Conservation (phyloP, 2,888 invertebrate species). For the Drosophila infuscata region DNA sequence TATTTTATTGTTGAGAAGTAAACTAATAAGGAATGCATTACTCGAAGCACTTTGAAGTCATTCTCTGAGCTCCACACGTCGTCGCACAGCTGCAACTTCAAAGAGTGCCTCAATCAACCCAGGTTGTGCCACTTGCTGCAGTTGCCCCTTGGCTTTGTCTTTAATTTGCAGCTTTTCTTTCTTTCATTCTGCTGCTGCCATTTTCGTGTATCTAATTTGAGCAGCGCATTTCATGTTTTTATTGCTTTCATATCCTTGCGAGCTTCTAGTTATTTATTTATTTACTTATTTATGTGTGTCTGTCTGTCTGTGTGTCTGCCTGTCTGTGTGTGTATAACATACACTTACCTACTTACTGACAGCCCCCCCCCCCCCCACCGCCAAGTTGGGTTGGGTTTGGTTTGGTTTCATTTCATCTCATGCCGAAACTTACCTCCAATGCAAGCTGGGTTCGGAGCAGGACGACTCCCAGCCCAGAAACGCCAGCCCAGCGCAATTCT, state of each 20-base stretch:
- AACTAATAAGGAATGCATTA: neutral
- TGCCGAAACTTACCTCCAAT: slow-evolving; percentile 39
- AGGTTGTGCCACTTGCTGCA: slow-evolving; percentile 33
- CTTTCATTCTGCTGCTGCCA: slow-evolving; percentile 14
- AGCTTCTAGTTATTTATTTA: slow-evolving; percentile 56
- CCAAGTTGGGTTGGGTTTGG: slow-evolving; percentile 23
- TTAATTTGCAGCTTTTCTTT: slow-evolving; percentile 49
- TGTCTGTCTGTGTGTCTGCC: slow-evolving; percentile 36
- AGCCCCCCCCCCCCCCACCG: slow-evolving; percentile 1
- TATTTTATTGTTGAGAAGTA: neutral
- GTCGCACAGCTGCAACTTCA: neutral
- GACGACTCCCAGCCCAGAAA: slow-evolving; percentile 43
- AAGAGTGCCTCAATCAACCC: slow-evolving; percentile 6
- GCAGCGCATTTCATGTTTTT: slow-evolving; percentile 65
- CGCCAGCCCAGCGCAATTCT: slow-evolving; percentile 70
- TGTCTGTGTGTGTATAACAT: slow-evolving; percentile 47
- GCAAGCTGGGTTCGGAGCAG: slow-evolving; percentile 3
- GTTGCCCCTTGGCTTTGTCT: slow-evolving; percentile 48
- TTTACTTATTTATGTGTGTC: slow-evolving; percentile 63
- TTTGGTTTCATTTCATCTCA: slow-evolving; percentile 75
- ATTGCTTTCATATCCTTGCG: slow-evolving; percentile 61
- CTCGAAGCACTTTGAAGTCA: neutral
- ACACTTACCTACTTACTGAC: slow-evolving; percentile 71
- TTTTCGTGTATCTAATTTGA: slow-evolving; percentile 57
- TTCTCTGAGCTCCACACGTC: neutral